phyloP scores from a whole-genome alignment of 1,140 invertebrate genomes.

The Papilio polyxenes region DNA sequence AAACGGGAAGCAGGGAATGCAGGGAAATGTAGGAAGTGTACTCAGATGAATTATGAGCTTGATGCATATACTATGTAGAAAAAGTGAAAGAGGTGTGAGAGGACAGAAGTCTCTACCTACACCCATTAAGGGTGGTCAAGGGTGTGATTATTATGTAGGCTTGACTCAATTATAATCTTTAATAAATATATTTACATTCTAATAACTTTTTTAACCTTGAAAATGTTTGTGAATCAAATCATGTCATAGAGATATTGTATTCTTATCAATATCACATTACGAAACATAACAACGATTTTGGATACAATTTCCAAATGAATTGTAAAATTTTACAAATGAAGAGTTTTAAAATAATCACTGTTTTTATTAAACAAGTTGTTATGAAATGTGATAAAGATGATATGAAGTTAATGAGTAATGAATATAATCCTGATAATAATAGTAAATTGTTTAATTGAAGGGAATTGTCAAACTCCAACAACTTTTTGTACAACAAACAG shows the following conservation, averaged over 20 bases:
- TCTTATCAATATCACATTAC: neutral
- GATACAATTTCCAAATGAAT: neutral
- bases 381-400: neutral
- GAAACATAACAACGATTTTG: slow-evolving; percentile 3
- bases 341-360: neutral
- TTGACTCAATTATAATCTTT: neutral
- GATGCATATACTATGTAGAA: neutral
- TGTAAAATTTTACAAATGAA: neutral
- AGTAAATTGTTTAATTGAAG: neutral
- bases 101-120: neutral
- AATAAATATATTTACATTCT: neutral
- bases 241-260: neutral
- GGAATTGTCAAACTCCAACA: neutral
- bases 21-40: neutral
- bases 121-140: neutral
- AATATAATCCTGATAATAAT: too few relatives aligned
- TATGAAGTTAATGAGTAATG: neutral
- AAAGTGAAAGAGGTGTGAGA: neutral
- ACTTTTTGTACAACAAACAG: neutral
- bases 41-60: neutral
- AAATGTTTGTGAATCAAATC: neutral
- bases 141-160: neutral
- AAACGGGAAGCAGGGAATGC: too few relatives aligned
- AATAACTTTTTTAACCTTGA: neutral
- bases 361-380: slow-evolving; percentile 15